A percentile compares a stretch with the other conserved stretches of the same genome.
These are phyloP conservation scores for Clarias laeviceps DNA, from an alignment of 2,797 vertebrate genomes.

Conservation along the genomic window DNA sequence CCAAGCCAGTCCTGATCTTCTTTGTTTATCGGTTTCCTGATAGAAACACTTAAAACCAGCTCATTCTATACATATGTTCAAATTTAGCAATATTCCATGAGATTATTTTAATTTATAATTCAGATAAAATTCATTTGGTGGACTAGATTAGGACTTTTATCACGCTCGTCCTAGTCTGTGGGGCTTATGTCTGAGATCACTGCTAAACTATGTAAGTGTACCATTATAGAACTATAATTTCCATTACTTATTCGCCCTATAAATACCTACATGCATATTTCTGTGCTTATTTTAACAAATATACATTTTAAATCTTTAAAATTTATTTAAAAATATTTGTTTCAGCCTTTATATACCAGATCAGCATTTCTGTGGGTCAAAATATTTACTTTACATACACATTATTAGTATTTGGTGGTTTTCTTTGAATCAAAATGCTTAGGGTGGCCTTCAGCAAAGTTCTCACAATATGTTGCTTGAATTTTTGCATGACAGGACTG, in stretches of 20 bases:
- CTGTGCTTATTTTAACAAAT: not conserved
- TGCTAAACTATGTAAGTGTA: not conserved
- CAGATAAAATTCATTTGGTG: not conserved
- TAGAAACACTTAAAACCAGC: too few species aligned
- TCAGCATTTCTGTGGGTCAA: too few species aligned
- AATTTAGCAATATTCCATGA: not conserved
- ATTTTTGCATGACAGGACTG: not conserved
- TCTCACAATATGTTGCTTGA: not conserved
- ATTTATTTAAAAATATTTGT: not conserved
- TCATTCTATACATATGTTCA: too few species aligned
- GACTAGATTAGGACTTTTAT: not conserved
- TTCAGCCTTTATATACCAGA: not conserved
- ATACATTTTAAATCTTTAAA: not conserved
- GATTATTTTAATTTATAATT: not conserved
- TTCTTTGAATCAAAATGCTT: not conserved
- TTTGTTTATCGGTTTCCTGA: too few species aligned
- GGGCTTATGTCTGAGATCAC: not conserved
- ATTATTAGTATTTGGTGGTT: not conserved
- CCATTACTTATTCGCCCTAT: not conserved
- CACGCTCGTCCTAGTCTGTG: not conserved
- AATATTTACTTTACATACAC: not conserved
- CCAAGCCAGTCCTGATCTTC: not conserved
- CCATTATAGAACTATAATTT: not conserved
- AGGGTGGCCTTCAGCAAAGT: not conserved
- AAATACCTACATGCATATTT: not conserved